A percentile compares a stretch with the other conserved stretches of the same genome.
These are phyloP conservation scores for Ceratotherium simum DNA, from an alignment of 2,113 vertebrate species.

Conservation along the genomic window DNA sequence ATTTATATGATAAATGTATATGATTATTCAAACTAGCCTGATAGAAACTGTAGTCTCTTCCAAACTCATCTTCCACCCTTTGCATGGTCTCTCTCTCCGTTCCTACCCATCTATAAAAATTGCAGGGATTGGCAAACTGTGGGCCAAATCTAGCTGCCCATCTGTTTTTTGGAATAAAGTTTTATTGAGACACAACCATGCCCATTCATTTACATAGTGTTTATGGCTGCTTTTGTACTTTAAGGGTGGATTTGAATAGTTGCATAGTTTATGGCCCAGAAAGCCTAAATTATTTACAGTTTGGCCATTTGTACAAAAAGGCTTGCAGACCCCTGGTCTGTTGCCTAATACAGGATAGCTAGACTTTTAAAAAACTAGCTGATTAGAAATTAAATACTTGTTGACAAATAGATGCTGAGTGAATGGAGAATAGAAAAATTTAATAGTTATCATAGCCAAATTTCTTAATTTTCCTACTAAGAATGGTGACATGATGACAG, in stretches of 20 bases:
- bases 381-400: neutral
- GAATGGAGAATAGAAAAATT: neutral
- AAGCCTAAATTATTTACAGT: neutral
- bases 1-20: neutral
- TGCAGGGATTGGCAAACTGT: neutral
- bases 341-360: neutral
- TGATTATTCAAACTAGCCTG: neutral
- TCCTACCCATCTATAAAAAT: neutral
- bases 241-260: neutral
- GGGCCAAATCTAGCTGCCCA: neutral
- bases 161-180: neutral
- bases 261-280: neutral
- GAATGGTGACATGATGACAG: neutral
- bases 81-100: fast-evolving
- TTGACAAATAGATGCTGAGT: neutral
- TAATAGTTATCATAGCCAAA: neutral
- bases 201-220: neutral
- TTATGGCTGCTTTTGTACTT: neutral
- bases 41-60: neutral
- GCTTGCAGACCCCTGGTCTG: neutral
- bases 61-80: neutral
- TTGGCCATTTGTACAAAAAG: neutral
- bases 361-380: neutral
- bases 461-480: neutral
- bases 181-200: neutral